Percentiles rank a stretch among this genome's conserved stretches.
Evolutionary conservation across 2,888 invertebrate genomes (phyloP).

Genomic region (Chloroclystis v-ata): DNA sequence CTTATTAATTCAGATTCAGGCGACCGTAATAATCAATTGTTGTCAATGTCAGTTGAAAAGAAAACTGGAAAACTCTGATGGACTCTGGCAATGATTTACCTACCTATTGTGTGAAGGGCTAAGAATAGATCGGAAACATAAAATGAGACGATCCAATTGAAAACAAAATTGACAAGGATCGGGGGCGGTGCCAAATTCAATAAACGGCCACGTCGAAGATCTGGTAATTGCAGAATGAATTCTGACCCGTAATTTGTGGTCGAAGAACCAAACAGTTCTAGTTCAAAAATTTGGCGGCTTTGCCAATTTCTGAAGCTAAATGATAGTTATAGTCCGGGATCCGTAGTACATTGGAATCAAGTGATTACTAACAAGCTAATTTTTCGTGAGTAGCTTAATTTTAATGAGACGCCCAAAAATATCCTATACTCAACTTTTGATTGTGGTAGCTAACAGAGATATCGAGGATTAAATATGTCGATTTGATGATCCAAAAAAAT

Average conservation of each 20-base stretch:
- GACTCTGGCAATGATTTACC: background rate
- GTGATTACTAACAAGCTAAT: no score
- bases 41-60: background rate
- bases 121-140: conserved; percentile 4
- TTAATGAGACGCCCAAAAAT: no score
- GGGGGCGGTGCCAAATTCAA: conserved; percentile 8
- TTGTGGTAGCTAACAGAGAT: no score
- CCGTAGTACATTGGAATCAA: no score
- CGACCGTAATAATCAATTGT: background rate
- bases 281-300: no score
- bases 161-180: conserved; percentile 7
- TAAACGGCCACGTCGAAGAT: conserved; percentile 5
- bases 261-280: background rate
- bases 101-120: background rate
- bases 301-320: background rate
- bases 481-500: no score
- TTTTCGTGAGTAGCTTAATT: no score
- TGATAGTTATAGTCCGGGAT: no score
- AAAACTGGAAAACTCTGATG: no score
- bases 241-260: background rate
- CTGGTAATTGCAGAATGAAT: conserved; percentile 3
- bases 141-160: conserved; percentile 1
- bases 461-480: no score
- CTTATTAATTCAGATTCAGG: no score
- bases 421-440: no score